Evolutionary conservation across 2,888 invertebrate species (phyloP).

Genomic region (Pseudanteris insignis): DNA sequence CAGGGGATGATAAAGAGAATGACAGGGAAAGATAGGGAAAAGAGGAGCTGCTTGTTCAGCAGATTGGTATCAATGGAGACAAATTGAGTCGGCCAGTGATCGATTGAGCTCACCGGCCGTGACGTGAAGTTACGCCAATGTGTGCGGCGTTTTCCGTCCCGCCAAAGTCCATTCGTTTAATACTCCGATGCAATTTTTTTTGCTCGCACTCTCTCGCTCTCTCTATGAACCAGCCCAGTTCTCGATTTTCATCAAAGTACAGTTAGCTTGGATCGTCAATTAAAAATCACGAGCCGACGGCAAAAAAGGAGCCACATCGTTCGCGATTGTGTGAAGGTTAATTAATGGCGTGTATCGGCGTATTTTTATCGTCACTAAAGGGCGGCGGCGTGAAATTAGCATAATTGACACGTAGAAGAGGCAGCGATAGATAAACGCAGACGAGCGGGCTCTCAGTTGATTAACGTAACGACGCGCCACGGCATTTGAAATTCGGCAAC

Average conservation of each 20-base stretch:
- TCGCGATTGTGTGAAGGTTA: neutral
- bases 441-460: slow-evolving; percentile 60
- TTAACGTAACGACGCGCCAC: slow-evolving; percentile 51
- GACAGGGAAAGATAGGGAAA: slow-evolving; percentile 44
- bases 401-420: slow-evolving; percentile 50
- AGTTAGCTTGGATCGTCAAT: slow-evolving; percentile 2
- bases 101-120: slow-evolving; percentile 64
- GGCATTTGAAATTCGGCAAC: slow-evolving; percentile 33
- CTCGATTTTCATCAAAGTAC: slow-evolving; percentile 22
- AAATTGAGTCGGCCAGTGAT: slow-evolving; percentile 66
- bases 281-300: too few species aligned
- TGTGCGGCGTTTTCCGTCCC: slow-evolving; percentile 56
- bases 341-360: slow-evolving; percentile 1
- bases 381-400: slow-evolving; percentile 7
- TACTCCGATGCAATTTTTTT: slow-evolving; percentile 14
- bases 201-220: neutral
- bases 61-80: slow-evolving; percentile 66
- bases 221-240: neutral
- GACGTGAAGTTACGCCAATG: slow-evolving; percentile 60
- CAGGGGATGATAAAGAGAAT: slow-evolving; percentile 32
- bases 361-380: slow-evolving; percentile 9
- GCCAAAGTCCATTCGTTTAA: slow-evolving; percentile 32
- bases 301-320: neutral
- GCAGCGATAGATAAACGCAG: slow-evolving; percentile 55
- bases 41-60: slow-evolving; percentile 60